These are phyloP conservation scores for Agrilus cyanescens DNA, from an alignment of 2,888 invertebrate genomes.

Conservation along the genomic window DNA sequence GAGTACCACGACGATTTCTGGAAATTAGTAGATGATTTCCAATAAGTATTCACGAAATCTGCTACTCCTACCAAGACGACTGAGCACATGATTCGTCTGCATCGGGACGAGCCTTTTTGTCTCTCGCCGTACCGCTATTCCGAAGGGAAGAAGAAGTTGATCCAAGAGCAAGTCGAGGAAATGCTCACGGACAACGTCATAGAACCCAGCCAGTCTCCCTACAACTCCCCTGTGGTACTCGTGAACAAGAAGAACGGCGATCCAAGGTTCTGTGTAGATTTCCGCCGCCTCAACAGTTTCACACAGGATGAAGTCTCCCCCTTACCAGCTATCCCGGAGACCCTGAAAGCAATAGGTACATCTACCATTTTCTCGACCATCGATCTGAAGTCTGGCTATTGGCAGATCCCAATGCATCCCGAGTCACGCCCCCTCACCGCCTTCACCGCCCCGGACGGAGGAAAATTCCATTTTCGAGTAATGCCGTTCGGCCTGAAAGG, in stretches of 20 bases:
- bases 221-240: no score
- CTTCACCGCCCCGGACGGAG: slow-evolving; percentile 17
- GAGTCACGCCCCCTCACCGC: slow-evolving; percentile 1
- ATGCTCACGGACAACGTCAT: no score
- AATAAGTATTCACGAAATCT: no score
- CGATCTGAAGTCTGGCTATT: slow-evolving; percentile 23
- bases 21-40: no score
- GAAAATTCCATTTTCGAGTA: slow-evolving; percentile 20
- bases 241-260: not conserved
- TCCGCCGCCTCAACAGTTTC: slow-evolving; percentile 12
- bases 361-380: slow-evolving; percentile 21
- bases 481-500: slow-evolving; percentile 22
- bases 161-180: not conserved
- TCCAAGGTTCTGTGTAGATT: slow-evolving; percentile 8
- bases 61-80: no score
- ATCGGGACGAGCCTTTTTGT: not conserved
- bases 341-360: slow-evolving; percentile 17
- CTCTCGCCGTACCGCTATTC: not conserved
- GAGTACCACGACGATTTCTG: no score
- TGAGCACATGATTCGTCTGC: no score
- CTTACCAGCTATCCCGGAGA: slow-evolving; percentile 16
- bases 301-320: slow-evolving; percentile 12
- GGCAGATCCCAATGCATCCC: slow-evolving; percentile 22
- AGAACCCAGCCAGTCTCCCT: no score
- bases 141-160: not conserved